Percentiles rank a stretch among this genome's conserved stretches.
phyloP scores from a whole-genome alignment of 2,797 vertebrate genomes.

The Fistularia tabacaria region DNA sequence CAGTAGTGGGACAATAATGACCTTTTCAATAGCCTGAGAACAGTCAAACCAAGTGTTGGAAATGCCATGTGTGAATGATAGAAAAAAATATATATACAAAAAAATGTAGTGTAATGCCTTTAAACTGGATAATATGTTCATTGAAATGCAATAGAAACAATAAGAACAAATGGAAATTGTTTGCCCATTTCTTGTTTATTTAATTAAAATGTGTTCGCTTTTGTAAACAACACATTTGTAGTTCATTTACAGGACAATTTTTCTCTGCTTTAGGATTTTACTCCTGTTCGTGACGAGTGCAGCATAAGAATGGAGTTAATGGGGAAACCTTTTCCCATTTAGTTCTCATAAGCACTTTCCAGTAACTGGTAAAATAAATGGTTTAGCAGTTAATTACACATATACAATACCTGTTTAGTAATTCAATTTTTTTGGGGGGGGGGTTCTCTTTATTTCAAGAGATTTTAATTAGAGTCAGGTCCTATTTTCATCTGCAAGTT shows the following conservation, averaged over 20 bases:
- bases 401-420: too few species aligned
- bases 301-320: too few species aligned
- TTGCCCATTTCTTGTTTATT: slow-evolving; percentile 58
- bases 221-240: slow-evolving; percentile 44
- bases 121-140: slow-evolving; percentile 42
- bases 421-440: too few species aligned
- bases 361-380: too few species aligned
- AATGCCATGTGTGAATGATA: slow-evolving; percentile 56
- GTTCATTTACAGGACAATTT: slow-evolving; percentile 14
- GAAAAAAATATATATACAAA: slow-evolving; percentile 19
- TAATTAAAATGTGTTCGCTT: slow-evolving; percentile 67
- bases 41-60: slow-evolving; percentile 10
- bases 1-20: background rate
- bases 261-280: slow-evolving; percentile 18
- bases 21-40: background rate
- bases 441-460: too few species aligned
- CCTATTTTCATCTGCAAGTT: too few species aligned
- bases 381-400: too few species aligned
- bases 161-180: slow-evolving; percentile 59
- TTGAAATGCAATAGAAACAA: slow-evolving; percentile 68
- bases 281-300: too few species aligned
- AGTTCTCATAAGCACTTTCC: too few species aligned
- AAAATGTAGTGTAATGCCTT: slow-evolving; percentile 51
- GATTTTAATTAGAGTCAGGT: too few species aligned
- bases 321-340: too few species aligned